Base-by-base conservation (phyloP, 2,888 invertebrate species). In the Eurois occulta region DNA sequence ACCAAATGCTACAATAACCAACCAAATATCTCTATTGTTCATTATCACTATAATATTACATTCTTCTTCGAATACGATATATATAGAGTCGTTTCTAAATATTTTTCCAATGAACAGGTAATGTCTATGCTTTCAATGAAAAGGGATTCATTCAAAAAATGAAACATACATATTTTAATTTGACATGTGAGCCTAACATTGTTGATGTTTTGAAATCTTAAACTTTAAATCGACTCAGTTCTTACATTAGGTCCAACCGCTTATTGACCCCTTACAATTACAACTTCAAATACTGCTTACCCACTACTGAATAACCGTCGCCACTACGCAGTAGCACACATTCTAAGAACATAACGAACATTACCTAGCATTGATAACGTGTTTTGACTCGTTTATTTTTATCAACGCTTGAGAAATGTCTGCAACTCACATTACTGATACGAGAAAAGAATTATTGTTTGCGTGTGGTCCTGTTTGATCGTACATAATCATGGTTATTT, bases 371-470 rank as follows among this genome's bases (percentile, higher is more conserved):
- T 58, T 72, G 87, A 87, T 88, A 88, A 88, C 67, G 62, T 85
- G 87, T 88, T 86, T 78, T 87, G 85, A 79, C 79, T 86, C 74
- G 78, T 80, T 82, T 78, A 80, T 87, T 86, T 88, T 88, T 87
- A 88, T 88, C 88, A 69, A 46, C 74, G 48, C 62, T 74, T 74
- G 68, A 80, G 81, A 83, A 83, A 88, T 75, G 80, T 81, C 75
- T 79, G 83, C 75, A 66, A 38, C 60, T 72, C 60, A 38, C 62
- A 80, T 67, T 73, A 77, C 46, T 72, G 82, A 86, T 88, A 87
- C n/a, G 28, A 68, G 70, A 62, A 80, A 72, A 78, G 65, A 66
- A 74, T 76, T 68, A 79, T 64, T 78, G 75, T 84, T 66, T 73
- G 78, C 52, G 86, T 84, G 84, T 86, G 84, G 84, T 83, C 86